A percentile compares a stretch with the other conserved stretches of the same genome.
phyloP scores from a whole-genome alignment of 2,888 invertebrate genomes.

The Drosophila lutescens region DNA sequence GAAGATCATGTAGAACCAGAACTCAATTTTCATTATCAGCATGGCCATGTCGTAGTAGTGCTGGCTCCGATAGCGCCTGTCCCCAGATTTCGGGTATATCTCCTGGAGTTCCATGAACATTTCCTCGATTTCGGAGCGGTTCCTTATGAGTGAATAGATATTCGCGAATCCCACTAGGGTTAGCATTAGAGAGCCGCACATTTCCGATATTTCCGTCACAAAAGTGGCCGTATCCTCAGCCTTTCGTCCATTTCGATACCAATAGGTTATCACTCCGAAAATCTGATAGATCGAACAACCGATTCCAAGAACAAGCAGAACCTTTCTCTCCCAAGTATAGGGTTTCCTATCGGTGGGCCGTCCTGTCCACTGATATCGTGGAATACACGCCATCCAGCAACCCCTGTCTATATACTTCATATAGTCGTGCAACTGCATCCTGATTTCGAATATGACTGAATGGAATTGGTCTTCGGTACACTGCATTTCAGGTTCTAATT shows the following conservation, averaged over 20 bases:
- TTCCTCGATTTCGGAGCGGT: constrained; percentile 55
- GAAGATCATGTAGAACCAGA: constrained; percentile 59
- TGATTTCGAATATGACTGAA: constrained; percentile 8
- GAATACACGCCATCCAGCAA: constrained; percentile 57
- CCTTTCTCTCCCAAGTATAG: constrained; percentile 8
- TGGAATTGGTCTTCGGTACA: not conserved
- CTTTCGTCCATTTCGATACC: constrained; percentile 37
- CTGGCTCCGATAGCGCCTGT: constrained; percentile 37
- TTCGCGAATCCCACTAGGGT: constrained; percentile 63
- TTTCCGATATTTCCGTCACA: constrained; percentile 59
- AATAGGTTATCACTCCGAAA: constrained; percentile 65
- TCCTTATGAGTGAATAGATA: constrained; percentile 61
- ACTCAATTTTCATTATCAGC: constrained; percentile 58
- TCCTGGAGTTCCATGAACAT: constrained; percentile 54
- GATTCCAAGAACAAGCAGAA: constrained; percentile 48
- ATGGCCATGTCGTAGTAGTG: constrained; percentile 53
- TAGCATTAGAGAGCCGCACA: constrained; percentile 68
- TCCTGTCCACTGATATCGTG: constrained; percentile 57
- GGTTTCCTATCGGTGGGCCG: not conserved
- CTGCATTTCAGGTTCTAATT: constrained; percentile 20
- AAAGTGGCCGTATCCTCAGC: constrained; percentile 18
- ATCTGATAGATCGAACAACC: constrained; percentile 70
- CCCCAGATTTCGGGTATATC: constrained; percentile 16
- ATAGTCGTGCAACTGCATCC: constrained; percentile 65
- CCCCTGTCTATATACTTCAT: constrained; percentile 73